Evolutionary conservation across 2,888 invertebrate genomes (phyloP), one percentile per base, ranked within the genome.

Genomic region (Drosophila koepferae): DNA sequence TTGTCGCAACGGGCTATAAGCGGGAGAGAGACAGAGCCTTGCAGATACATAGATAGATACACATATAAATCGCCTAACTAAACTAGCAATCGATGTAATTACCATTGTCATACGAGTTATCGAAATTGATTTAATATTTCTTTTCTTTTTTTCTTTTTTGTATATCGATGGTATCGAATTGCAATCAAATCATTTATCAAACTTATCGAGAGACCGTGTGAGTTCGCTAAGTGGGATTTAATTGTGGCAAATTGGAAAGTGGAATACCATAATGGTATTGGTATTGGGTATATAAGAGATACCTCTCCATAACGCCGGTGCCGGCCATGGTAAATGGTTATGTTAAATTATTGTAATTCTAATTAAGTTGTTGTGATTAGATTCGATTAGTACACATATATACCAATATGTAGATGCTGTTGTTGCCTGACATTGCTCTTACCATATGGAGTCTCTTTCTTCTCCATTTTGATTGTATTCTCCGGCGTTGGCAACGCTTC

Each of bases 391-490:
- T 41, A 59, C 53, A 48, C 53, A 48, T 18, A 36, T 18, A 36
- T 18, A 28, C 53, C 36, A 40, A 61, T 51, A 74, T 53, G 23
- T 60, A 12, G 40, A n/a, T 40, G 40, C 23, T 28, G 43, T 18
- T 60, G 40, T 48, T 54, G 59, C 61, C 56, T 44, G 60, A 20
- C 55, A 46, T 71, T 67, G 59, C 54, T 73, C 97, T 95, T 96
- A 97, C 97, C 97, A 96, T 97, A 97, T 95, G 97, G 97, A 94
- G 97, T 97, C 95, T 97, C 97, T 95, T 97, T 97, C 94, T 96
- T 97, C 93, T 96, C 96, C 96, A 97, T 96, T 93, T 95, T 94
- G 89, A 94, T 94, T 74, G 95, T 93, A 90, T 94, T 94, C 81
- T 93, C 94, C 66, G 95, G 95, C 43, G 95, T 95, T 72, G 95